Conservation (phyloP, 2,113 vertebrate genomes). For the Tapirus terrestris region DNA sequence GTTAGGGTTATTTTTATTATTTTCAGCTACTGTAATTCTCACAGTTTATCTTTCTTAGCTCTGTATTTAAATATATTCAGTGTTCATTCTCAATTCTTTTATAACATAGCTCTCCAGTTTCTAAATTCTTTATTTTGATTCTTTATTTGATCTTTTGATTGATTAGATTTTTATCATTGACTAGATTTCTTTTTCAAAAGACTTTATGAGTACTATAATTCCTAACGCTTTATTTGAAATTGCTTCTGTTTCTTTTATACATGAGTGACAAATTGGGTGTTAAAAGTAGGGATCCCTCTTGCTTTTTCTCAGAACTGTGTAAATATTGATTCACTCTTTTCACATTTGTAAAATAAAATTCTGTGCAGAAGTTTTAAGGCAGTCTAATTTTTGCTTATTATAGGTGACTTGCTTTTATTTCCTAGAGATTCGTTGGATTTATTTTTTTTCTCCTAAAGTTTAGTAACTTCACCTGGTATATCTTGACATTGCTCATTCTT, state of each 20-base stretch:
- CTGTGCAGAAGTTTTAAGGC: not conserved
- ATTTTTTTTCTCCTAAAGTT: not conserved
- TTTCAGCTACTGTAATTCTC: not conserved
- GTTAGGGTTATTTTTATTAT: not conserved
- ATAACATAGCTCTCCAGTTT: not conserved
- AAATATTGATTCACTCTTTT: not conserved
- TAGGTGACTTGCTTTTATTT: not conserved
- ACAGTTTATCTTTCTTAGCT: not conserved
- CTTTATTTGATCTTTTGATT: not conserved
- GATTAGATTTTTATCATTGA: not conserved
- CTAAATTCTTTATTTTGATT: not conserved
- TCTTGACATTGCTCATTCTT: not conserved
- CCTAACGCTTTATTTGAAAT: not conserved
- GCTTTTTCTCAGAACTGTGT: not conserved
- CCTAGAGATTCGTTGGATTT: not conserved
- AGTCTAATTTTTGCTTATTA: not conserved
- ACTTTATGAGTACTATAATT: not conserved
- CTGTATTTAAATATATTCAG: not conserved
- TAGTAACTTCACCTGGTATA: not conserved
- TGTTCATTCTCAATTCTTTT: not conserved
- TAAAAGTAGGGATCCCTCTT: not conserved
- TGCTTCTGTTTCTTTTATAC: not conserved
- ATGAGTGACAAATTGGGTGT: not conserved
- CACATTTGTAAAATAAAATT: slow-evolving; percentile 20
- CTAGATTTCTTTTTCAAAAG: not conserved